A percentile compares a stretch with the other conserved stretches of the same genome.
Conservation (phyloP, 2,113 vertebrate species). For the Mola mola region DNA sequence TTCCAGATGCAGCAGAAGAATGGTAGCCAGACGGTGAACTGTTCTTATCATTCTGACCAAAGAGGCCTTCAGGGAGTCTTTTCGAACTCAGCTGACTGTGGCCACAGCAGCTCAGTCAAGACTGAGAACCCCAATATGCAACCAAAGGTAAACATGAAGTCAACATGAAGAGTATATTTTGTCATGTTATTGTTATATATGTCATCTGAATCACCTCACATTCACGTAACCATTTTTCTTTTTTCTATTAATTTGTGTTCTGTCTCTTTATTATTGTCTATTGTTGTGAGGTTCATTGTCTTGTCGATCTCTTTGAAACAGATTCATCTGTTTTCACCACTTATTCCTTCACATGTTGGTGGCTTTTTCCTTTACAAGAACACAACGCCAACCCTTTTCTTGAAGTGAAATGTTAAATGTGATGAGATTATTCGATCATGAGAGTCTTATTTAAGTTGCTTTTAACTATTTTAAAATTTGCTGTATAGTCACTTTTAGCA, state of each 20-base stretch:
- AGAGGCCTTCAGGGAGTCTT: slow-evolving; percentile 77
- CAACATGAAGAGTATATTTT: not conserved
- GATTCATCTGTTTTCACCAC: slow-evolving; percentile 48
- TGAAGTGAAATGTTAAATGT: slow-evolving; percentile 6
- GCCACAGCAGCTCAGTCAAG: slow-evolving; percentile 68
- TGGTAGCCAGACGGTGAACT: slow-evolving; percentile 64
- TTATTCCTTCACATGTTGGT: slow-evolving; percentile 28
- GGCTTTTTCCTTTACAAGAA: slow-evolving; percentile 37
- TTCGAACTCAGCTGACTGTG: slow-evolving; percentile 69
- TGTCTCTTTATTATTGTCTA: slow-evolving; percentile 37
- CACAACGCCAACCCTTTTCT: slow-evolving; percentile 46
- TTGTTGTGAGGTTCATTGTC: slow-evolving; percentile 35
- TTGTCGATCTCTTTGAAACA: slow-evolving; percentile 24
- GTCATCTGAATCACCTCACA: slow-evolving; percentile 40
- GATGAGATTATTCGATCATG: not conserved
- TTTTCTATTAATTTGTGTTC: slow-evolving; percentile 46
- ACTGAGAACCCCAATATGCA: slow-evolving; percentile 75
- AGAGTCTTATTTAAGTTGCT: slow-evolving; percentile 17
- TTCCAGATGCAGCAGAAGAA: slow-evolving; percentile 79
- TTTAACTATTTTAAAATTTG: slow-evolving; percentile 5
- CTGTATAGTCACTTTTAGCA: slow-evolving; percentile 13
- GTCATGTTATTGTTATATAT: slow-evolving; percentile 9
- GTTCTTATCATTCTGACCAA: slow-evolving; percentile 79
- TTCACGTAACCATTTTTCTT: slow-evolving; percentile 48
- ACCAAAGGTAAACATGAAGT: slow-evolving; percentile 77